phyloP scores from a whole-genome alignment of 1,140 invertebrate species.

The Bombus superbus region DNA sequence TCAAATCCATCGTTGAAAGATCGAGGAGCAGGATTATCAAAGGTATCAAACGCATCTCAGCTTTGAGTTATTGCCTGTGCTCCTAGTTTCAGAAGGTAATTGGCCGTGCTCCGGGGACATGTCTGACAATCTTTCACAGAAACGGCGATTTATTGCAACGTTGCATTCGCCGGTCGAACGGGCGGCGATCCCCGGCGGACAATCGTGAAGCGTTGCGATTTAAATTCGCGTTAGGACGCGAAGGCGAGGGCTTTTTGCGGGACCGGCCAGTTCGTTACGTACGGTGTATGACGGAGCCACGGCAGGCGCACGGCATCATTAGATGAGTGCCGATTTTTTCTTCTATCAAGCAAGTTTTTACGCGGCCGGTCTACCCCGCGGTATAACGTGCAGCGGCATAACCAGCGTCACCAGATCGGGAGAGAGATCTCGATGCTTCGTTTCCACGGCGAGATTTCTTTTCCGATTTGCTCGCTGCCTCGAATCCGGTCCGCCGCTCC shows the following conservation, averaged over 20 bases:
- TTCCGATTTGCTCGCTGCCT: slow-evolving; percentile 15
- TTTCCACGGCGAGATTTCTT: slow-evolving; percentile 37
- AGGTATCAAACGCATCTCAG: not conserved
- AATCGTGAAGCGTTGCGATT: slow-evolving; percentile 17
- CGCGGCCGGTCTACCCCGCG: slow-evolving; percentile 7
- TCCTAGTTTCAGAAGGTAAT: slow-evolving; percentile 3
- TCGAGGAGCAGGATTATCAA: not conserved
- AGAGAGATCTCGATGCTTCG: not conserved
- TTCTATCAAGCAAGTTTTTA: slow-evolving; percentile 40
- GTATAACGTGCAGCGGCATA: slow-evolving; percentile 17
- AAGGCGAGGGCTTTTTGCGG: slow-evolving; percentile 12
- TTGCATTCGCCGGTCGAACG: not conserved
- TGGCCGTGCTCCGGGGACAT: slow-evolving; percentile 10
- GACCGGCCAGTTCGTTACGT: slow-evolving; percentile 23
- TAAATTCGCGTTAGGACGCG: slow-evolving; percentile 31
- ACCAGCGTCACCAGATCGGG: slow-evolving; percentile 18
- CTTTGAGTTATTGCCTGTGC: not conserved
- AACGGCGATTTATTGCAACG: slow-evolving; percentile 5
- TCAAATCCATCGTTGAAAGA: not conserved
- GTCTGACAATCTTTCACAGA: slow-evolving; percentile 14
- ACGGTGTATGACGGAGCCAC: slow-evolving; percentile 10
- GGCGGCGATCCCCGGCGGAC: not conserved
- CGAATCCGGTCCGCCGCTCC: not conserved
- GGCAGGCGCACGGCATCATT: slow-evolving; percentile 33
- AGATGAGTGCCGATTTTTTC: slow-evolving; percentile 42